A percentile compares a stretch with the other conserved stretches of the same genome.
These are phyloP conservation scores for Chrysocyon brachyurus DNA, from an alignment of 2,797 vertebrate species.

Conservation along the genomic window DNA sequence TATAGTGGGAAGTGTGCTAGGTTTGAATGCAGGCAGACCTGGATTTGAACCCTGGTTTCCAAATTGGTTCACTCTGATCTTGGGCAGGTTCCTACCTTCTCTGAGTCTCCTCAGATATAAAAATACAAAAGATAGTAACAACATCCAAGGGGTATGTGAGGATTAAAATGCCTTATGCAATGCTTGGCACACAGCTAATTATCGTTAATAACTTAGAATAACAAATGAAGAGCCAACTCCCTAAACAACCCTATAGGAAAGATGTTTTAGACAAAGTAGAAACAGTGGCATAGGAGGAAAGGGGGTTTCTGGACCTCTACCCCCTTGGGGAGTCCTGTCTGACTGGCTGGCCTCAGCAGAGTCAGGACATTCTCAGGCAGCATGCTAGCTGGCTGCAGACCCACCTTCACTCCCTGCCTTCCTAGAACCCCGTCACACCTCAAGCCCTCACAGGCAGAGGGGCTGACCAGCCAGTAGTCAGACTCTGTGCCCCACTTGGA, in stretches of 20 bases:
- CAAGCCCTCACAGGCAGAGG: background rate
- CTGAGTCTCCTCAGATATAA: background rate
- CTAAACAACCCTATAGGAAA: background rate
- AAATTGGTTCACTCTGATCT: too few relatives aligned
- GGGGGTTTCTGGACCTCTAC: background rate
- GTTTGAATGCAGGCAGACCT: background rate
- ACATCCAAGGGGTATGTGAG: background rate
- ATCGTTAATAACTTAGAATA: too few relatives aligned
- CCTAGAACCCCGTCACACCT: background rate
- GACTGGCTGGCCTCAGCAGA: background rate
- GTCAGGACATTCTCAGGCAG: fast-evolving
- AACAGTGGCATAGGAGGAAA: background rate
- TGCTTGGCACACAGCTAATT: background rate
- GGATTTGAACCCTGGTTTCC: background rate
- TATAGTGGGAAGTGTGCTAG: background rate
- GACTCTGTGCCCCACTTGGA: too few relatives aligned
- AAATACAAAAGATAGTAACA: background rate
- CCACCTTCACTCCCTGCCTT: background rate
- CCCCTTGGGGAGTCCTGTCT: background rate
- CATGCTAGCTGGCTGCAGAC: background rate
- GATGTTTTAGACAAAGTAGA: background rate
- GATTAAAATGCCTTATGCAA: background rate
- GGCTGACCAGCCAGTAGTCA: background rate
- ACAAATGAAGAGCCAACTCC: background rate
- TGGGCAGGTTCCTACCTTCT: background rate